These are phyloP conservation scores for Perizoma affinitatum DNA, from an alignment of 2,888 invertebrate genomes.

Conservation along the genomic window DNA sequence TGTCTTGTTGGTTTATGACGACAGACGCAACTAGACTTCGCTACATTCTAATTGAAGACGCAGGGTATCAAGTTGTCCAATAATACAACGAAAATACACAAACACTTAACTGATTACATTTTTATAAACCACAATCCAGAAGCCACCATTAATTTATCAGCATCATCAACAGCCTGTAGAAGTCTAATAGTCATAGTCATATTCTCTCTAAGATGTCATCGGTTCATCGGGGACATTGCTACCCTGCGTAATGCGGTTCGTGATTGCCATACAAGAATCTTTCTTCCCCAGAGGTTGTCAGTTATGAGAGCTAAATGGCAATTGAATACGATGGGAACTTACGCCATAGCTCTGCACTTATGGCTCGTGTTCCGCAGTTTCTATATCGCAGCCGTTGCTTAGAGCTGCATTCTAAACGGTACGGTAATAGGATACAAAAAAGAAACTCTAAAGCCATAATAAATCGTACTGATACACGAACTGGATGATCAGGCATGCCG, in stretches of 20 bases:
- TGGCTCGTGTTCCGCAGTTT: constrained; percentile 21
- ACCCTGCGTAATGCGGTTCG: too few relatives aligned
- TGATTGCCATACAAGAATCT: constrained; percentile 11
- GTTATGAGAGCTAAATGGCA: constrained; percentile 11
- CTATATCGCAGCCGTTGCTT: constrained; percentile 29
- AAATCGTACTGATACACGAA: constrained; percentile 53
- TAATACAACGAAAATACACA: background rate
- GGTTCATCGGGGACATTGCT: too few relatives aligned
- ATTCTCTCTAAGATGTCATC: too few relatives aligned
- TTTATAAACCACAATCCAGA: constrained; percentile 4
- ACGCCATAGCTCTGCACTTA: constrained; percentile 3
- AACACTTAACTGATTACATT: constrained; percentile 3
- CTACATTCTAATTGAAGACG: too few relatives aligned
- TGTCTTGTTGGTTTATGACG: too few relatives aligned
- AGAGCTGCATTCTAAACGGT: constrained; percentile 37
- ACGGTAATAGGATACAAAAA: constrained; percentile 37
- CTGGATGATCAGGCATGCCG: constrained; percentile 72
- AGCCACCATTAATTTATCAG: background rate
- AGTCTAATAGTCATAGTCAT: too few relatives aligned
- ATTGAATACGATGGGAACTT: constrained; percentile 37
- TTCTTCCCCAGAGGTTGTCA: too few relatives aligned
- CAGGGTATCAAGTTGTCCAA: background rate
- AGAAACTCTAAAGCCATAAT: constrained; percentile 52
- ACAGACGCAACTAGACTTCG: too few relatives aligned
- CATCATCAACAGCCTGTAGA: too few relatives aligned